Evolutionary conservation across 2,888 invertebrate species (phyloP).

Genomic region (Latrodectus elegans): DNA sequence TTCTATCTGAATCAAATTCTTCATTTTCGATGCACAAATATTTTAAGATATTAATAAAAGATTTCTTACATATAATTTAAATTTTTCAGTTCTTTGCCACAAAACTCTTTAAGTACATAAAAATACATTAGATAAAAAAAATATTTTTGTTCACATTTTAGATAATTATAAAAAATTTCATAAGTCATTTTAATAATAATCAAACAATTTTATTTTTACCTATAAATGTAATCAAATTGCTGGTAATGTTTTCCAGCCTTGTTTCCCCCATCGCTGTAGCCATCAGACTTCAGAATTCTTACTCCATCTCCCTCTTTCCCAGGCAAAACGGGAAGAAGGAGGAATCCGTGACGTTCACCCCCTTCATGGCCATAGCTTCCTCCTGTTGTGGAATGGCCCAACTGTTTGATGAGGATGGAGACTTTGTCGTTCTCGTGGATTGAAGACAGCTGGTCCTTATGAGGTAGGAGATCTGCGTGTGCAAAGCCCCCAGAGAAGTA

Average conservation of each 20-base stretch:
- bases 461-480: not conserved
- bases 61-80: no score
- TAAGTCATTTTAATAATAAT: no score
- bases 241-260: not conserved
- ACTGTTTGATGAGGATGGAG: slow-evolving; percentile 50
- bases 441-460: slow-evolving; percentile 1
- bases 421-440: slow-evolving; percentile 1
- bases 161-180: no score
- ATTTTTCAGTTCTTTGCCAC: no score
- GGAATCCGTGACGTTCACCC: slow-evolving; percentile 46
- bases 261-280: slow-evolving; percentile 1
- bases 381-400: slow-evolving; percentile 34
- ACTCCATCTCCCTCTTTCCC: slow-evolving; percentile 27
- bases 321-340: slow-evolving; percentile 43
- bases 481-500: not conserved
- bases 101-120: no score
- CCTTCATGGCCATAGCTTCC: slow-evolving; percentile 9
- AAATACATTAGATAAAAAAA: no score
- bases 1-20: no score
- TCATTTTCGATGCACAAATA: no score
- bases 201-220: not conserved
- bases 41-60: no score
- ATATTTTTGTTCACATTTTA: no score
- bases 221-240: not conserved
- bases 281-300: slow-evolving; percentile 15